Base-by-base conservation (phyloP, 2,888 invertebrate genomes). In the Hoplodrina ambigua region DNA sequence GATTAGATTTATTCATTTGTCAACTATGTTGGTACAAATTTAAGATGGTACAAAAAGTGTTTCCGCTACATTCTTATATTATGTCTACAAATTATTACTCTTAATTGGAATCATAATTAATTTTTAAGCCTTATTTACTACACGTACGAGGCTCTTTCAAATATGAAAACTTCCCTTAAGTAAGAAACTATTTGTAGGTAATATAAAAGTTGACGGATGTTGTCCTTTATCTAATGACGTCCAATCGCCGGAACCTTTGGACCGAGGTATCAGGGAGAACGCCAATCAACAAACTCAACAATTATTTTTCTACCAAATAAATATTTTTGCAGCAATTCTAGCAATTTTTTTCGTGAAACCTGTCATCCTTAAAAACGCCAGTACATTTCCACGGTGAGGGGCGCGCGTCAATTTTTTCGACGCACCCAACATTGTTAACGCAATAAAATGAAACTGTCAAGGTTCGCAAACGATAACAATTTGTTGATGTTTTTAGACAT, bases 341-440 rank as follows among this genome's bases (percentile, higher is more conserved):
- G 41, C 50, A 52, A 49, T 62, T 61, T 81, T n/a, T 62, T 44
- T 33, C 15, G 41, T 60, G 56, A 67, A 63, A 49, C 15, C 63
- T 78, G 72, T 78, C 78, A 72, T 67, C 78, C 72, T 57, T 81
- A 55, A 66, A 78, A 60, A 72, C 25, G 55, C 41, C 17, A 46
- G 73, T 61, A 78, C 49, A 44, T 64, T 58, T 60, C 50, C 46
- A 52, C n/a, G 4, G 56, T 2, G 63, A 63, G 60, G 41, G 58
- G 46, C 54, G 62, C 49, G 19, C 57, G 78, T 58, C 82, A 67
- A 78, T 64, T 78, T 78, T 81, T 76, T 54, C 67, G 78, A 81
- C 73, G 54, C 44, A 19, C 56, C 54, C 54, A n/a, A 44, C 66
- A 19, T 78, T 78, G 78, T 78, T 81, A 78, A 50, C 79, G 58